Conservation (phyloP, 2,797 vertebrate species). For the Sebastes elongatus region DNA sequence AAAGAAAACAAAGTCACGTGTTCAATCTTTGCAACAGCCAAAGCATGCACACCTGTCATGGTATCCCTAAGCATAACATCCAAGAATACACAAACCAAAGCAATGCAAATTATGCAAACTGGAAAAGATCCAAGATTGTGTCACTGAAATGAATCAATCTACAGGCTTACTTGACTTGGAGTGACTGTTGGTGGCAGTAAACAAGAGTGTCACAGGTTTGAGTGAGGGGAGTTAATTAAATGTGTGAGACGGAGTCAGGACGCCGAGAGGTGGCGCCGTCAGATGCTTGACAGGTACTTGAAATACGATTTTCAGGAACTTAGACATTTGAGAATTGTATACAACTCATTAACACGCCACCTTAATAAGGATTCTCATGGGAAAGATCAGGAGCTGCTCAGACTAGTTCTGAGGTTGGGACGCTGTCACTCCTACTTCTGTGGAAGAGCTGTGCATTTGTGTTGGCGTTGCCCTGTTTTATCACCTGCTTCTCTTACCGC, state of each 20-base stretch:
- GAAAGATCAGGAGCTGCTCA: slow-evolving; percentile 57
- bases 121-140: slow-evolving; percentile 12
- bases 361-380: slow-evolving; percentile 51
- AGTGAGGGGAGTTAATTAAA: slow-evolving; percentile 72
- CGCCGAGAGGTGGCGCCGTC: slow-evolving; percentile 47
- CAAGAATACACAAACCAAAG: background rate
- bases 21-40: background rate
- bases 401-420: slow-evolving; percentile 53
- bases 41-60: background rate
- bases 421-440: slow-evolving; percentile 27
- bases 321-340: slow-evolving; percentile 54
- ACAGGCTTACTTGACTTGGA: background rate
- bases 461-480: background rate
- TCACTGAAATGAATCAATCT: background rate
- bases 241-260: slow-evolving; percentile 58
- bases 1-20: background rate
- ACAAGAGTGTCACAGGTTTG: slow-evolving; percentile 19
- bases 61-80: background rate
- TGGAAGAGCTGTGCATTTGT: slow-evolving; percentile 13
- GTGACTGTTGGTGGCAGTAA: slow-evolving; percentile 9
- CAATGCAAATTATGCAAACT: background rate
- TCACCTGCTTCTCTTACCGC: background rate
- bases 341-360: slow-evolving; percentile 66
- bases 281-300: slow-evolving; percentile 72
- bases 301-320: slow-evolving; percentile 54